These are phyloP conservation scores for Plectus sambesii DNA, from an alignment of 1,140 invertebrate species.

Conservation along the genomic window DNA sequence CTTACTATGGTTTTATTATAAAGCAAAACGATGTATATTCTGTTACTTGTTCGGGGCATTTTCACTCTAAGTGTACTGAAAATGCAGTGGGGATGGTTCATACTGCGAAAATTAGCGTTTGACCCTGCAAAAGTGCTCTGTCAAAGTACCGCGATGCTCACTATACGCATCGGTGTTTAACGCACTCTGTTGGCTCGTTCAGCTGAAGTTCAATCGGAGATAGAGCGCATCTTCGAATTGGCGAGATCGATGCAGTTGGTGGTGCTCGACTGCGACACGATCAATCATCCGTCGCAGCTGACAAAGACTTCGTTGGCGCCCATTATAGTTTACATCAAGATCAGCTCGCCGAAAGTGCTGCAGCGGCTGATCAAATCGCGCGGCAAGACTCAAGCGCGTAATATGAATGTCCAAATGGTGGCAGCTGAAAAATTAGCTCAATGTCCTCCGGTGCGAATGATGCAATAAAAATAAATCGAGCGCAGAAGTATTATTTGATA, in stretches of 20 bases:
- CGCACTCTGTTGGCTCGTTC: slow-evolving; percentile 47
- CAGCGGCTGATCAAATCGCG: slow-evolving; percentile 94
- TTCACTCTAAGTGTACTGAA: no score
- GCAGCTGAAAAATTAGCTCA: slow-evolving; percentile 92
- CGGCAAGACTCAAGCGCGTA: slow-evolving; percentile 88
- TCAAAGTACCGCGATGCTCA: no score
- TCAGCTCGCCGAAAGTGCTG: slow-evolving; percentile 91
- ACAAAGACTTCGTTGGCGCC: slow-evolving; percentile 94
- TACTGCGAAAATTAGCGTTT: no score
- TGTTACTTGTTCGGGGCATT: no score
- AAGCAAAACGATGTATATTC: no score
- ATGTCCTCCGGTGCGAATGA: slow-evolving; percentile 73
- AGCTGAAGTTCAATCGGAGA: slow-evolving; percentile 87
- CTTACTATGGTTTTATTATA: no score
- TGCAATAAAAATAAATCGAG: no score
- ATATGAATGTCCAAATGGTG: slow-evolving; percentile 94
- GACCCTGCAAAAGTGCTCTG: no score
- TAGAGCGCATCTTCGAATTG: slow-evolving; percentile 95
- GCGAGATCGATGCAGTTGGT: slow-evolving; percentile 81
- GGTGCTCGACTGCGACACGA: slow-evolving; percentile 96
- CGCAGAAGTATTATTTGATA: no score
- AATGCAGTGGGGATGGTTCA: no score
- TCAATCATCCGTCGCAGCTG: slow-evolving; percentile 96
- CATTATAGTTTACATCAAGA: slow-evolving; percentile 94
- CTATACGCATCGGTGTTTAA: no score